Evolutionary conservation across 2,797 vertebrate species (phyloP).

Genomic region (Megaceryle alcyon): DNA sequence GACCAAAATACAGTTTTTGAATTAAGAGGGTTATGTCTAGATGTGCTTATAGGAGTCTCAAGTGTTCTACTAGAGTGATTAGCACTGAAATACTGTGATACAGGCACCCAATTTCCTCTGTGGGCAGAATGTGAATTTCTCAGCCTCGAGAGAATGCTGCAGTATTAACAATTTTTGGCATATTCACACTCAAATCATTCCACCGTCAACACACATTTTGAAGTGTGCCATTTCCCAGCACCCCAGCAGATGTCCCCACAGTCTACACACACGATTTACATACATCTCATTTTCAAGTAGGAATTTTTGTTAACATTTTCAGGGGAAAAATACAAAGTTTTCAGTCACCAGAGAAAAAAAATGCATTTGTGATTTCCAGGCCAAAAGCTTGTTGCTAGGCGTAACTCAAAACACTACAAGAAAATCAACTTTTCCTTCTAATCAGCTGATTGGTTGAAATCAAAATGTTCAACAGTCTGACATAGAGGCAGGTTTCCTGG

Average conservation of each 20-base stretch:
- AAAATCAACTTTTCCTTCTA: neutral
- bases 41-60: neutral
- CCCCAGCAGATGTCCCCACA: slow-evolving; percentile 58
- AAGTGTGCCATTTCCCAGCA: slow-evolving; percentile 6
- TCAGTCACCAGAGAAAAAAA: neutral
- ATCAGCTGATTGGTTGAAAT: neutral
- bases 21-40: neutral
- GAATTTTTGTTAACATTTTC: neutral
- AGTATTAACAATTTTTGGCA: neutral
- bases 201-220: neutral
- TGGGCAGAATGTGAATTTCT: neutral
- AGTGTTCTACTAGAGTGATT: neutral
- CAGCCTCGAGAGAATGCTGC: neutral
- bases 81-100: neutral
- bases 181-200: neutral
- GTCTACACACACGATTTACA: neutral
- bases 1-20: neutral
- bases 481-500: neutral
- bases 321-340: neutral
- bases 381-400: neutral
- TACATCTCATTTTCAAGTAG: neutral
- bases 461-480: fast-evolving
- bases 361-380: neutral
- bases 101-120: neutral
- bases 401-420: neutral